Percentiles rank a stretch among this genome's conserved stretches.
phyloP scores from a whole-genome alignment of 2,797 vertebrate genomes.

The Denticeps clupeoides region DNA sequence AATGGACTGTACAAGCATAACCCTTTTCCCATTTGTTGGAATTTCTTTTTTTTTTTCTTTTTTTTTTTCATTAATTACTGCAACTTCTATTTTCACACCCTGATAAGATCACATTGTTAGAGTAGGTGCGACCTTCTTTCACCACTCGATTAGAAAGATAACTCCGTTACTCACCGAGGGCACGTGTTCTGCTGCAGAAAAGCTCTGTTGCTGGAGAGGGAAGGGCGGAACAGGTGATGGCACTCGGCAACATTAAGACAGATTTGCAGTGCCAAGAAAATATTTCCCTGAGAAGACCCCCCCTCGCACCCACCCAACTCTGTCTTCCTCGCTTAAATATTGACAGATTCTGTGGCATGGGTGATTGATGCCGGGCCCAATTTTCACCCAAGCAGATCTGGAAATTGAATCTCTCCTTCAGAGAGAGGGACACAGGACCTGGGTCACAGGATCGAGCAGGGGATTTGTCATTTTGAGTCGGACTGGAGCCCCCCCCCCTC shows the following conservation, averaged over 20 bases:
- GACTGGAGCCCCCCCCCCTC: background rate
- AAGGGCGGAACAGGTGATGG: no score
- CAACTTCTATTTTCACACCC: conserved; percentile 46
- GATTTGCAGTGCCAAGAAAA: conserved; percentile 24
- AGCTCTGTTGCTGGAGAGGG: no score
- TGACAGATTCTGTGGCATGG: conserved; percentile 19
- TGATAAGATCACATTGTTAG: conserved; percentile 64
- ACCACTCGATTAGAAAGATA: background rate
- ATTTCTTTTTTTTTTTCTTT: conserved; percentile 39
- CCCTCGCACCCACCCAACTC: no score
- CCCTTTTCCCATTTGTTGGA: conserved; percentile 36
- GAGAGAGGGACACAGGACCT: conserved; percentile 13
- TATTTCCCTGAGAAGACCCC: background rate
- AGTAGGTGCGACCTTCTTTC: conserved; percentile 8
- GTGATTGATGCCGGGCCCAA: conserved; percentile 26
- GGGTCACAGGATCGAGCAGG: conserved; percentile 18
- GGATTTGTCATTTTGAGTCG: conserved; percentile 11
- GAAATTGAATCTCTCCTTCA: conserved; percentile 27
- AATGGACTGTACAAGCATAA: conserved; percentile 35
- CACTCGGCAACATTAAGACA: no score
- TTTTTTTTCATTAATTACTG: conserved; percentile 37
- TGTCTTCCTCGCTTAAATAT: conserved; percentile 4
- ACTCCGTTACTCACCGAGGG: background rate
- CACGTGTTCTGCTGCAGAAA: background rate
- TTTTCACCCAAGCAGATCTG: conserved; percentile 22